A percentile compares a stretch with the other conserved stretches of the same genome.
Conservation (phyloP, 1,140 invertebrate species). For the Bombus terrestris region DNA sequence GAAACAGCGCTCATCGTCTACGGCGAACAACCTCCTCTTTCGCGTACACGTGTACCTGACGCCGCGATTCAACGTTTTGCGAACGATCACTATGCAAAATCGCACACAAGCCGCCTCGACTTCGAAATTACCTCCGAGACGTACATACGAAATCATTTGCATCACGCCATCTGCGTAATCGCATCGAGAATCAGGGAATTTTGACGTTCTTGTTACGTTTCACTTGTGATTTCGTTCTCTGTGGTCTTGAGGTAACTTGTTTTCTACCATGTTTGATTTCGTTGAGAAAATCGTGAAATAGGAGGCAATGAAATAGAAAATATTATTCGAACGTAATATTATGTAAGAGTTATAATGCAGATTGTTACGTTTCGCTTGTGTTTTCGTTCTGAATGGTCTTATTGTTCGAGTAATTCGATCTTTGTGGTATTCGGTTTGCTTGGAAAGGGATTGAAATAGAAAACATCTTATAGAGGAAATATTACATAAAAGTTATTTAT, state of each 20-base stretch:
- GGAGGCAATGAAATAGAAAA: too few relatives aligned
- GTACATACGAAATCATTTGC: conserved; percentile 1
- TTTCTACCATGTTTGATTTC: background rate
- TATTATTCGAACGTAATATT: too few relatives aligned
- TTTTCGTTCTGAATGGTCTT: too few relatives aligned
- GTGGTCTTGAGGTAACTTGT: background rate
- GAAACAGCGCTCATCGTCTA: conserved; percentile 29
- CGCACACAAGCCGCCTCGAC: background rate
- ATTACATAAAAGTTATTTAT: too few relatives aligned
- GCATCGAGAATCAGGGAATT: background rate
- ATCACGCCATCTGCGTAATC: conserved; percentile 16
- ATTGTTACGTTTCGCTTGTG: too few relatives aligned
- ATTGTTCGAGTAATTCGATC: too few relatives aligned
- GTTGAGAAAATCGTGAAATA: background rate
- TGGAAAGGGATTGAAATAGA: too few relatives aligned
- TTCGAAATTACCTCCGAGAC: conserved; percentile 23
- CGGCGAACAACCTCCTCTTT: conserved; percentile 4
- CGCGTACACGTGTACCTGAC: conserved; percentile 9
- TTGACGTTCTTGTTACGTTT: background rate
- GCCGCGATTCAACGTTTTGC: conserved; percentile 30
- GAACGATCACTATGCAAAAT: conserved; percentile 36
- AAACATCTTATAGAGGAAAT: too few relatives aligned
- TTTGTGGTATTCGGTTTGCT: too few relatives aligned
- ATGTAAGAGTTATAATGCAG: too few relatives aligned
- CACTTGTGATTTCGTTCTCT: background rate